These are phyloP conservation scores for Volucella zonaria DNA, from an alignment of 2,888 invertebrate species.

Conservation along the genomic window DNA sequence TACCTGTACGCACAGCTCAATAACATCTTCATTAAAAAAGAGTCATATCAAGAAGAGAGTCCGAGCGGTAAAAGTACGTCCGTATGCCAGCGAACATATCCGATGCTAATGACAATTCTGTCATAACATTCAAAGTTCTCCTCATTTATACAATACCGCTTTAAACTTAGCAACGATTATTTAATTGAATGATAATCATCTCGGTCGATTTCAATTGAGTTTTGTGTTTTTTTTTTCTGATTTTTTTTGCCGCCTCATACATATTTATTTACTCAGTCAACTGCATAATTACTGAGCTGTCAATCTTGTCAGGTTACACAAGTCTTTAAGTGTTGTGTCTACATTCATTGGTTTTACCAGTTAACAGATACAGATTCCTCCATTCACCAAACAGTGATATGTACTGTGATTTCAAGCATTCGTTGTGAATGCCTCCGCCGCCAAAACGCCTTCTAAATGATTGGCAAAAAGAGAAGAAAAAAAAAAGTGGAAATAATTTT, in stretches of 20 bases:
- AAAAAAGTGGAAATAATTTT: conserved; percentile 8
- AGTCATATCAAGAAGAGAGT: too few relatives aligned
- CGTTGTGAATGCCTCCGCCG: neutral
- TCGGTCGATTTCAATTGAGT: neutral
- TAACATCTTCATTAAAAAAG: too few relatives aligned
- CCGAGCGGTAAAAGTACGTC: neutral
- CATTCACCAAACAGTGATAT: conserved; percentile 28
- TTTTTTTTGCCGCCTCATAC: conserved; percentile 2
- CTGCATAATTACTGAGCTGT: conserved; percentile 63
- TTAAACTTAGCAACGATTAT: conserved; percentile 35
- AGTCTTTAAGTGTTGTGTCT: conserved; percentile 50
- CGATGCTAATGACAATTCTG: neutral
- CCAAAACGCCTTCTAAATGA: conserved; percentile 7
- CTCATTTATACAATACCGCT: conserved; percentile 27
- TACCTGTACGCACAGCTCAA: too few relatives aligned
- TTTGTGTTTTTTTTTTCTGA: neutral
- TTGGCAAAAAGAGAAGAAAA: conserved; percentile 2
- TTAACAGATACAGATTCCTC: conserved; percentile 8
- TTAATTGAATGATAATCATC: conserved; percentile 60
- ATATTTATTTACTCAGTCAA: conserved; percentile 16
- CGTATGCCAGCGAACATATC: neutral
- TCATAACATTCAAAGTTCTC: conserved; percentile 6
- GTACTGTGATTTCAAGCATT: neutral
- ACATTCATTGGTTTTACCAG: conserved; percentile 20
- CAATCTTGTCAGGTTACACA: conserved; percentile 60